Evolutionary conservation across 2,113 vertebrate genomes (phyloP), one percentile per base, ranked within the genome.

Genomic region (Gobiocypris rarus): DNA sequence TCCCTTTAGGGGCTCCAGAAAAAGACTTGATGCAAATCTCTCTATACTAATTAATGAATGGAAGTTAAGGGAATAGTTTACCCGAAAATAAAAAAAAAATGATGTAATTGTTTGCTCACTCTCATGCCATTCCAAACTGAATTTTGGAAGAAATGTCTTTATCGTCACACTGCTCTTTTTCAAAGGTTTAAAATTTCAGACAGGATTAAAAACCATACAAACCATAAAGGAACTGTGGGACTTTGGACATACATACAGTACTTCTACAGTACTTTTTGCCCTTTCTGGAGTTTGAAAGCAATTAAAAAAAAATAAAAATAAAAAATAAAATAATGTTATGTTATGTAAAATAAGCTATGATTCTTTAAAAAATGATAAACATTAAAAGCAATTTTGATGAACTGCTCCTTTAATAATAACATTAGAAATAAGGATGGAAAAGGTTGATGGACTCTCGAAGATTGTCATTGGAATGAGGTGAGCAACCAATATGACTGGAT

Each of bases 401-500:
- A 45, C 43, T 52, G 50, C 15, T 17, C 31, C 31, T 31, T 1
- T 31, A 2, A 1, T 31, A 31, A 31, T 3, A 31, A 31, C 31
- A 10, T 24, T 59, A 5, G 56, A 24, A 59, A 24, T 24, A 59
- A 24, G 11, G n/a, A 1, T 26, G 59, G 4, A 14, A 61, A 6
- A 26, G 24, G 26, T 14, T 14, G 59, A 61, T 0, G 59, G 59
- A 61, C 13, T 5, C 6, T 13, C 13, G 24, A 63, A 14, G 26
- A 63, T 28, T 63, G 59, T 28, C 59, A 15, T 63, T 15, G 17
- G 8, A 69, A 38, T 69, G 17, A 10, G 1, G 65, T 2, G 31
- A 69, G 65, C 65, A 69, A 38, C 65, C 65, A 69, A 38, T 69
- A 69, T 67, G 38, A 41, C 4, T 11, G 50, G 26, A 75, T 58